Evolutionary conservation across 37 sponge, comb jelly and placozoan genomes (phyloP).

Genomic region (Ianthella basta): DNA sequence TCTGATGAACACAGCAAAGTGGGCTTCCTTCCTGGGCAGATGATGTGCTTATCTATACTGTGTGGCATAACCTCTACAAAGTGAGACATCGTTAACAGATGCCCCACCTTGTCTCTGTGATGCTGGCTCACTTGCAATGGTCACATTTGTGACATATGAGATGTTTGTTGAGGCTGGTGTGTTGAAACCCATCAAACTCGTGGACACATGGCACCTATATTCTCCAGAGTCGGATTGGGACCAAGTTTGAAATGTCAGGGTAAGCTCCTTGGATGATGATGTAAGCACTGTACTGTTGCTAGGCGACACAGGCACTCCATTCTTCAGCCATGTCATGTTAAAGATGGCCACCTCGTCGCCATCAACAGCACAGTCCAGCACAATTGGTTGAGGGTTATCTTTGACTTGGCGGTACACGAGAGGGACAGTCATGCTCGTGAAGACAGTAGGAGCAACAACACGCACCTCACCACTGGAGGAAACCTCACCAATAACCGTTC

Average conservation of each 20-base stretch:
- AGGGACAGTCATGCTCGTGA: neutral
- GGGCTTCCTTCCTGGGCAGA: no score
- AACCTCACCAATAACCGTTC: neutral
- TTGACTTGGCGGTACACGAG: slow-evolving; percentile 19
- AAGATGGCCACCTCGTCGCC: neutral
- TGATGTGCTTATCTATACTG: no score
- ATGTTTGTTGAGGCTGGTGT: neutral
- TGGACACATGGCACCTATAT: slow-evolving; percentile 8
- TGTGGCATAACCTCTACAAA: no score
- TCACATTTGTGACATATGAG: neutral
- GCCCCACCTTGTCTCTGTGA: no score
- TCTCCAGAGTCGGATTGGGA: neutral
- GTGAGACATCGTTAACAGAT: no score
- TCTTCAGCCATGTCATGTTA: neutral
- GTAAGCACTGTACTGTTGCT: neutral
- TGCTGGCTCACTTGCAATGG: slow-evolving; percentile 20
- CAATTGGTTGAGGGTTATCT: neutral
- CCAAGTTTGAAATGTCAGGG: neutral
- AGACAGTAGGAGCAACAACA: neutral
- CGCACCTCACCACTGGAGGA: neutral
- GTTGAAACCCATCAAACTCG: neutral
- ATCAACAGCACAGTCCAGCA: neutral
- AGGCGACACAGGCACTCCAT: neutral
- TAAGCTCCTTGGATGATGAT: neutral
- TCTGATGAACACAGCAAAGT: no score